Evolutionary conservation across 2,888 invertebrate genomes (phyloP), one percentile per base, ranked within the genome.

Genomic region (Drosophila tripunctata): DNA sequence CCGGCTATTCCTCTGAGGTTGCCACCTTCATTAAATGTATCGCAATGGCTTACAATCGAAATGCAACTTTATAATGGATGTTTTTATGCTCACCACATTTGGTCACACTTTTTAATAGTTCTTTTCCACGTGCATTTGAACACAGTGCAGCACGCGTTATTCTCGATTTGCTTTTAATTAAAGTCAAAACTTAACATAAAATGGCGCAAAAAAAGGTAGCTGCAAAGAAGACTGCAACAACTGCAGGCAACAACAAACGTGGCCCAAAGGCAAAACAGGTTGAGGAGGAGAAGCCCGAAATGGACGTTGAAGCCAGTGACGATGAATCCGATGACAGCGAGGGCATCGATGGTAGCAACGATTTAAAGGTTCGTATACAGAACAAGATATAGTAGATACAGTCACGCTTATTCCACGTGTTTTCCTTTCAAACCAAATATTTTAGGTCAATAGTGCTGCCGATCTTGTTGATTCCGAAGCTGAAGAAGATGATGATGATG

Each of bases 181-280:
- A 19, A 44, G 6, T 30, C 2, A 50, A 52, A 43, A 22, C 7
- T n/a, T 6, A 21, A 8, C 21, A 35, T 7, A 54, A 65, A 65
- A 88, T 88, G 87, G 89, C 69, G 2, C 80, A 64, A 45, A 88
- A 71, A 27, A 78, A 77, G 27, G 61, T 31, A n/a, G 72, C 63
- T 31, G 70, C 22, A 27, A 75, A 47, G 33, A 77, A 65, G 45
- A 21, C 33, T 21, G 57, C 40, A 1, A 77, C 63, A 44, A 21
- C 33, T 21, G 57, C 40, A 1, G 65, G 19, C 36, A 60, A 40
- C 17, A 64, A 52, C 57, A 87, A 73, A 50, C 67, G 55, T 19
- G 65, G 51, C 7, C 58, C 62, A 6, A 79, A 85, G 8, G 60
- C 62, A 2, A 66, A 73, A 8, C 40, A 64, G 33, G 38, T 56